Evolutionary conservation across 1,140 invertebrate genomes (phyloP).

Genomic region (Acromyrmex charruanus): DNA sequence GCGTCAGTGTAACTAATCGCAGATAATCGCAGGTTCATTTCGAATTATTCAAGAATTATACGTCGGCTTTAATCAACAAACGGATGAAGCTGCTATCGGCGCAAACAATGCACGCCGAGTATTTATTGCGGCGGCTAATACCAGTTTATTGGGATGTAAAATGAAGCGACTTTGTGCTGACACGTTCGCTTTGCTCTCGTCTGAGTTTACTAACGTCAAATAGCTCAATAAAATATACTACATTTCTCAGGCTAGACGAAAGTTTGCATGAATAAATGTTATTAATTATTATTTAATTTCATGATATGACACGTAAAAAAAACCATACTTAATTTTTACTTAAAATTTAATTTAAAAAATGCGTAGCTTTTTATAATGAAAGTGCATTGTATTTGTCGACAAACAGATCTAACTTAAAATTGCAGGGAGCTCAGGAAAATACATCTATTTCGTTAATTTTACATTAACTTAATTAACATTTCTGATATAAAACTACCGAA

Average conservation of each 20-base stretch:
- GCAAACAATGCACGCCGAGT: conserved; percentile 76
- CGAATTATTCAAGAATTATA: conserved; percentile 60
- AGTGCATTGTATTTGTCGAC: background rate
- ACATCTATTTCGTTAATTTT: background rate
- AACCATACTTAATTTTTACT: too few relatives aligned
- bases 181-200: conserved; percentile 72
- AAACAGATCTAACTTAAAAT: conserved; percentile 2
- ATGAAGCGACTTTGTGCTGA: conserved; percentile 78
- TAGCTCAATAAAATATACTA: conserved; percentile 57
- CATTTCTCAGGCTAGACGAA: background rate
- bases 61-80: conserved; percentile 76
- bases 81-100: conserved; percentile 67
- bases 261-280: background rate
- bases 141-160: conserved; percentile 83
- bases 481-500: background rate
- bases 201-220: conserved; percentile 50
- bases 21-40: conserved; percentile 50
- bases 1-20: conserved; percentile 48
- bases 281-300: conserved; percentile 29
- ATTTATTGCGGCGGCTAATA: conserved; percentile 81
- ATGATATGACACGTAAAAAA: background rate
- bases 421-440: background rate
- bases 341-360: conserved; percentile 39
- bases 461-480: conserved; percentile 14
- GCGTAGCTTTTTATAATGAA: background rate